A percentile compares a stretch with the other conserved stretches of the same genome.
phyloP scores from a whole-genome alignment of 2,888 invertebrate genomes.

The Melieria omissa region DNA sequence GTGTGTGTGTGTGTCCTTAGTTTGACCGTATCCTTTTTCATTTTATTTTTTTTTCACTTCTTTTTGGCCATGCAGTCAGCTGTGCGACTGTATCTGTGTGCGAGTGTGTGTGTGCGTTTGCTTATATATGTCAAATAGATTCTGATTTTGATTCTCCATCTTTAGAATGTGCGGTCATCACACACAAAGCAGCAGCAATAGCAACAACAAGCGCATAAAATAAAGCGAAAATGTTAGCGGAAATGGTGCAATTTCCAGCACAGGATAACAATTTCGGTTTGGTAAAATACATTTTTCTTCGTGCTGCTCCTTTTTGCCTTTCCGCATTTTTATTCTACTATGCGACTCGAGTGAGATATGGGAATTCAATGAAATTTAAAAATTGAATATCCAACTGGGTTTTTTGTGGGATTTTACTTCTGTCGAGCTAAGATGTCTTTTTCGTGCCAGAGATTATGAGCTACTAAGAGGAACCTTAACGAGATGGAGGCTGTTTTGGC shows the following conservation, averaged over 20 bases:
- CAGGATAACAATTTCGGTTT: constrained; percentile 6
- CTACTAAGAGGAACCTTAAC: no score
- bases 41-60: neutral
- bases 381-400: no score
- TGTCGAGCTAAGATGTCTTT: no score
- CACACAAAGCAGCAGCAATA: no score
- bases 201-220: no score
- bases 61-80: neutral
- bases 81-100: neutral
- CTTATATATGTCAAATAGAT: neutral
- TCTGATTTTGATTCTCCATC: constrained; percentile 24
- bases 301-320: no score
- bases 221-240: constrained; percentile 25
- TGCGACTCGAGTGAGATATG: no score
- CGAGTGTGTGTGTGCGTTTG: neutral
- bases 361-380: no score
- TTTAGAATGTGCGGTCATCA: constrained; percentile 11
- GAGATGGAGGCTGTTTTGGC: no score
- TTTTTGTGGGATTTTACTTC: no score
- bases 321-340: no score
- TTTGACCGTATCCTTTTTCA: constrained; percentile 31
- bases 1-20: constrained; percentile 35
- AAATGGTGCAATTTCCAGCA: constrained; percentile 36
- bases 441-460: no score
- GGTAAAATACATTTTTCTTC: neutral